These are phyloP conservation scores for Scaptomyza polygonia DNA, from an alignment of 2,888 invertebrate species.

Conservation along the genomic window DNA sequence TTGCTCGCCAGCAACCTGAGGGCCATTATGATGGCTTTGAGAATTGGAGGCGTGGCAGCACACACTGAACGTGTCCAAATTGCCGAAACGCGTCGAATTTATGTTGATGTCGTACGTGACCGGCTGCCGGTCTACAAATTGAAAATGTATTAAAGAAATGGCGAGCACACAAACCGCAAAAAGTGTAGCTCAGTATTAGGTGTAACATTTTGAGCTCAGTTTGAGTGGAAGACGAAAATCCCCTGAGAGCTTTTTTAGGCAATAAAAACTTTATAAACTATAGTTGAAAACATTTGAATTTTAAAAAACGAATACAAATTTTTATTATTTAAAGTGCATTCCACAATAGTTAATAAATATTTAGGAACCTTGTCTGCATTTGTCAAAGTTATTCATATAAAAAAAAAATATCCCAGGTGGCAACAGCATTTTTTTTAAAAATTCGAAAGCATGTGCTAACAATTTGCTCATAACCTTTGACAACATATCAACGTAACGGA, in stretches of 20 bases:
- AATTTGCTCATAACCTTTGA: constrained; percentile 62
- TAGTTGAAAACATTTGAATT: no score
- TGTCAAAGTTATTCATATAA: no score
- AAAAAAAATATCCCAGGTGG: constrained; percentile 12
- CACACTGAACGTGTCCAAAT: constrained; percentile 69
- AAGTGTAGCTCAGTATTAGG: constrained; percentile 18
- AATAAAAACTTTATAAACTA: no score
- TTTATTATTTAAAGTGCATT: no score
- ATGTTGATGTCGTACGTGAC: constrained; percentile 61
- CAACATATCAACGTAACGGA: constrained; percentile 31
- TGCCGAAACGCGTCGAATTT: constrained; percentile 71
- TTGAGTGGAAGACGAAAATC: background rate
- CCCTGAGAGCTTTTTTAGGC: no score
- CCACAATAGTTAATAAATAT: no score
- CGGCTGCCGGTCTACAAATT: constrained; percentile 54
- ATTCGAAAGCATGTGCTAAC: constrained; percentile 58
- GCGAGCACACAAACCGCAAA: constrained; percentile 18
- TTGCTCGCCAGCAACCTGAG: constrained; percentile 13
- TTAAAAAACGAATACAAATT: no score
- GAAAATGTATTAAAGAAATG: constrained; percentile 55
- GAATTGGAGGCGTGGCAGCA: constrained; percentile 32
- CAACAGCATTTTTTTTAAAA: constrained; percentile 24
- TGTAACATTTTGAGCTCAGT: constrained; percentile 10
- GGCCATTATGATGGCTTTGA: constrained; percentile 18
- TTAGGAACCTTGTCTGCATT: no score